phyloP scores from a whole-genome alignment of 2,113 vertebrate species.

The Tachysurus fulvidraco region DNA sequence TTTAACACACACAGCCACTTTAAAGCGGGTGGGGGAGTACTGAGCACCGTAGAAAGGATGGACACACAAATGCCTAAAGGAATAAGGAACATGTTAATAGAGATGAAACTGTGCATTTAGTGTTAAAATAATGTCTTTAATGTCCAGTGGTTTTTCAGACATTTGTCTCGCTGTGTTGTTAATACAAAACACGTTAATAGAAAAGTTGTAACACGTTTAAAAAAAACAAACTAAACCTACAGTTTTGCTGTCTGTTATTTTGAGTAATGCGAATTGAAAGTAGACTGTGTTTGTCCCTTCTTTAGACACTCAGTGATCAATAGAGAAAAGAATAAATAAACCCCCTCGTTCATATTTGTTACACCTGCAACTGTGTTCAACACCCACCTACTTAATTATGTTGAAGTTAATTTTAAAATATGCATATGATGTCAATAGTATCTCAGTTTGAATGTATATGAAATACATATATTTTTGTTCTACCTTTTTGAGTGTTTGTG shows the following conservation, averaged over 20 bases:
- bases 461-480: background rate
- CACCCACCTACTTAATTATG: background rate
- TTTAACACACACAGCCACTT: constrained; percentile 62
- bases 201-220: background rate
- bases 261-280: background rate
- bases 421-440: too few species aligned
- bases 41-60: background rate
- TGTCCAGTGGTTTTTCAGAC: too few species aligned
- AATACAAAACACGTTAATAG: background rate
- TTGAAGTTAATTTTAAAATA: background rate
- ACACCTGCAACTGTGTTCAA: background rate
- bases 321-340: background rate
- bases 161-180: too few species aligned
- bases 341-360: background rate
- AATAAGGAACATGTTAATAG: background rate
- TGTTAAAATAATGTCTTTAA: too few species aligned
- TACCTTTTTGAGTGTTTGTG: too few species aligned
- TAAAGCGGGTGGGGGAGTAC: constrained; percentile 26
- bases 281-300: background rate
- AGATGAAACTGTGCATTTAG: too few species aligned
- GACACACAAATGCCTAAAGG: background rate
- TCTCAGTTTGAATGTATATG: background rate
- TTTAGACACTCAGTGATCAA: background rate
- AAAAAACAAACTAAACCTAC: background rate
- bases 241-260: background rate